Percentiles rank a stretch among this genome's conserved stretches.
Evolutionary conservation across 92 coral and sea anemone genomes (phyloP).

Genomic region (Phymanthus crucifer): DNA sequence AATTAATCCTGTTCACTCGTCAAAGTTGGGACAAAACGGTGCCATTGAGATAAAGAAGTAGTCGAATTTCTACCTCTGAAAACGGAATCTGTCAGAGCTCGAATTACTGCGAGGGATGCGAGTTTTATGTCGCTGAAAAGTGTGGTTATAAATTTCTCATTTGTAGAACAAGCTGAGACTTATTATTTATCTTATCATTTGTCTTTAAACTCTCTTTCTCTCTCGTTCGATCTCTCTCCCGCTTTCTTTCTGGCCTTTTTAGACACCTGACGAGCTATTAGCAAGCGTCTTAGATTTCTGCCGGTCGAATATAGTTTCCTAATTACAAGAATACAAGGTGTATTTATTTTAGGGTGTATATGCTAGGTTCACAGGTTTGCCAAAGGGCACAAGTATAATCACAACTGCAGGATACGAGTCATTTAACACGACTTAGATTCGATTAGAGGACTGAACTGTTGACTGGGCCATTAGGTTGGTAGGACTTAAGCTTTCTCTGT

Average conservation of each 20-base stretch:
- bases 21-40: slow-evolving; percentile 14
- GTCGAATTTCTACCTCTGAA: background rate
- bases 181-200: too few species aligned
- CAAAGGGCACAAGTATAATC: slow-evolving; percentile 4
- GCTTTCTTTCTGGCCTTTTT: too few species aligned
- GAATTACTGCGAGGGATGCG: background rate
- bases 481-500: too few species aligned
- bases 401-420: background rate
- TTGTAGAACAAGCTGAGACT: too few species aligned
- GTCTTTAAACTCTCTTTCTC: background rate
- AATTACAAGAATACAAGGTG: background rate
- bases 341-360: background rate
- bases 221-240: too few species aligned
- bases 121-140: too few species aligned
- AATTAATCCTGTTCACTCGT: slow-evolving; percentile 3
- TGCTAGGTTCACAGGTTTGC: background rate
- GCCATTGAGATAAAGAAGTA: background rate
- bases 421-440: background rate
- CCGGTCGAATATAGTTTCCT: too few species aligned
- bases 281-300: too few species aligned
- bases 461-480: background rate
- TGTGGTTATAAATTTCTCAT: too few species aligned
- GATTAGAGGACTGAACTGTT: background rate
- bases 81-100: background rate
- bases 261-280: too few species aligned